Percentiles rank a stretch among this genome's conserved stretches.
Conservation (phyloP, 2,113 vertebrate genomes). For the Myotis yumanensis region DNA sequence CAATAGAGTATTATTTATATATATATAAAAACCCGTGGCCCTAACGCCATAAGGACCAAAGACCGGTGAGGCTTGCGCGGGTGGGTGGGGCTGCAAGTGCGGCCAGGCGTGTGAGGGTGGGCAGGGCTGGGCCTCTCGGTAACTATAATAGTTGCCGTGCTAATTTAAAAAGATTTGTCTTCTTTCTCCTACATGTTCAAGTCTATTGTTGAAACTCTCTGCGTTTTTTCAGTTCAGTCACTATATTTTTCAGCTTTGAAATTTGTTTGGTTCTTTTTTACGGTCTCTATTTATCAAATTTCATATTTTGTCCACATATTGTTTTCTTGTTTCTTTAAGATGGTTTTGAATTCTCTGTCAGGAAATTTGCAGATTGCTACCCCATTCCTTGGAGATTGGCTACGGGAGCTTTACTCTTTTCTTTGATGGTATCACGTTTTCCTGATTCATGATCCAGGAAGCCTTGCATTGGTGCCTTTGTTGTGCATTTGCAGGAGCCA, state of each 20-base stretch:
- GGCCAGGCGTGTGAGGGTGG: too few species aligned
- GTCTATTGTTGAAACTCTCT: background rate
- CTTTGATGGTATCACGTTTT: background rate
- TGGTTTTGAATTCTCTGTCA: background rate
- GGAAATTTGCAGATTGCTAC: background rate
- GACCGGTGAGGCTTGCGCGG: too few species aligned
- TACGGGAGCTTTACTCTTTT: background rate
- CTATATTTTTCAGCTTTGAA: background rate
- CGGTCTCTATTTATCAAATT: background rate
- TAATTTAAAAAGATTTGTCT: background rate
- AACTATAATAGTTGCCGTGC: too few species aligned
- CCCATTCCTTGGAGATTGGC: background rate
- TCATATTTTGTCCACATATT: background rate
- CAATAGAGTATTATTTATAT: too few species aligned
- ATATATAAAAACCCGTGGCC: too few species aligned
- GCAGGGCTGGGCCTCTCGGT: too few species aligned
- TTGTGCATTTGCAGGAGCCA: background rate
- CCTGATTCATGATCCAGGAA: background rate
- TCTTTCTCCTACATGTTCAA: background rate
- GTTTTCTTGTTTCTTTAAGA: background rate
- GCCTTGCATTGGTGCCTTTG: background rate
- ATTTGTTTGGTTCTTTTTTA: constrained; percentile 8
- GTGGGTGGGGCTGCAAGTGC: too few species aligned
- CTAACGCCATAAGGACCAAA: too few species aligned
- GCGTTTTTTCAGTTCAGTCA: background rate